phyloP scores from a whole-genome alignment of 2,797 vertebrate species.

The Myiotriccus ornatus region DNA sequence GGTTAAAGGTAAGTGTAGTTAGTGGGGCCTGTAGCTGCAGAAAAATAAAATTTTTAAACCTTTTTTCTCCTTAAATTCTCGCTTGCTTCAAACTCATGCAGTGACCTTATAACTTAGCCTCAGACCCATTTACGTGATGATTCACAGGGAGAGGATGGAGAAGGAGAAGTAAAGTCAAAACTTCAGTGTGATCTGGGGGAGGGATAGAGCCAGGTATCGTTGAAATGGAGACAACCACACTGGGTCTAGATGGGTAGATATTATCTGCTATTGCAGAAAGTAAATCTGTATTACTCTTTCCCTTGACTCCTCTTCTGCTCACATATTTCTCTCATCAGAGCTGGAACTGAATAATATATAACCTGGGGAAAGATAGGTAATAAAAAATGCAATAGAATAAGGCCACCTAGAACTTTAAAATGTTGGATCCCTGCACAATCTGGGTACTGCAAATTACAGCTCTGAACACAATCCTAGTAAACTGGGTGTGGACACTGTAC shows the following conservation, averaged over 20 bases:
- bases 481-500: neutral
- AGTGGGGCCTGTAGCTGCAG: neutral
- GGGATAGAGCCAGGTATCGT: neutral
- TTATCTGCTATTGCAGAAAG: neutral
- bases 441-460: neutral
- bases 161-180: neutral
- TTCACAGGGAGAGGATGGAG: neutral
- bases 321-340: conserved; percentile 6
- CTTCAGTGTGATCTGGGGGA: neutral
- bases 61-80: neutral
- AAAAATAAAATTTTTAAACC: neutral
- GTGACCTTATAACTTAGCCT: neutral
- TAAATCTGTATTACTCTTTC: conserved; percentile 15
- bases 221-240: neutral
- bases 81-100: neutral
- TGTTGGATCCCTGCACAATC: neutral
- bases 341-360: conserved; percentile 29
- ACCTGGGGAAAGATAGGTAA: neutral
- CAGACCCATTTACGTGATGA: neutral
- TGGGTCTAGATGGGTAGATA: neutral
- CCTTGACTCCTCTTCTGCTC: neutral
- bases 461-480: neutral
- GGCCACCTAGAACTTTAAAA: neutral
- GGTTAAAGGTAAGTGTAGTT: neutral
- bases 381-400: conserved; percentile 11